These are phyloP conservation scores for Avahi laniger DNA, from an alignment of 2,797 vertebrate genomes.

Conservation along the genomic window DNA sequence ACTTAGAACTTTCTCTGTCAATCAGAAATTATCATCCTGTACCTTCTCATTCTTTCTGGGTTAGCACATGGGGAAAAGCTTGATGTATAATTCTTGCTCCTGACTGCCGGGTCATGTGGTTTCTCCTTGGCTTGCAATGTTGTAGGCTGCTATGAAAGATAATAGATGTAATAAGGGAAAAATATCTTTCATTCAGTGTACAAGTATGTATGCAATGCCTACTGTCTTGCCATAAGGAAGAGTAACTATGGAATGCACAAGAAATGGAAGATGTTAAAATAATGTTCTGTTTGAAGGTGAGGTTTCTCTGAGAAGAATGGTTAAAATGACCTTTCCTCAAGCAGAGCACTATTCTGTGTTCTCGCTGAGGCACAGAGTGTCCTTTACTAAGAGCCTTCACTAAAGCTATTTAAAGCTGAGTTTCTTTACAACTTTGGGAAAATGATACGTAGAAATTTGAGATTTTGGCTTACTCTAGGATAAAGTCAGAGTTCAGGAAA, in stretches of 20 bases:
- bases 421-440: background rate
- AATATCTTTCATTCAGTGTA: background rate
- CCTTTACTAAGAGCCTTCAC: background rate
- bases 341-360: background rate
- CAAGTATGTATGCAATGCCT: background rate
- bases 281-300: background rate
- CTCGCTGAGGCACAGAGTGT: background rate
- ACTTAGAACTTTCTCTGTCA: background rate
- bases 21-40: background rate
- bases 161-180: background rate
- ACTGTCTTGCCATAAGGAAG: background rate
- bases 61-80: background rate
- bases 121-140: background rate
- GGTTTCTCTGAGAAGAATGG: background rate
- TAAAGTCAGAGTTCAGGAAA: background rate
- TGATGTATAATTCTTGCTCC: background rate
- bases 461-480: background rate
- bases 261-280: background rate
- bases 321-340: background rate
- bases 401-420: background rate
- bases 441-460: background rate
- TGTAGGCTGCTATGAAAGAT: background rate
- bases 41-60: background rate
- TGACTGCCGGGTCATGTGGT: background rate
- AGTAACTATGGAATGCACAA: background rate